phyloP scores from a whole-genome alignment of 2,113 vertebrate species.

The Protobothrops mucrosquamatus region DNA sequence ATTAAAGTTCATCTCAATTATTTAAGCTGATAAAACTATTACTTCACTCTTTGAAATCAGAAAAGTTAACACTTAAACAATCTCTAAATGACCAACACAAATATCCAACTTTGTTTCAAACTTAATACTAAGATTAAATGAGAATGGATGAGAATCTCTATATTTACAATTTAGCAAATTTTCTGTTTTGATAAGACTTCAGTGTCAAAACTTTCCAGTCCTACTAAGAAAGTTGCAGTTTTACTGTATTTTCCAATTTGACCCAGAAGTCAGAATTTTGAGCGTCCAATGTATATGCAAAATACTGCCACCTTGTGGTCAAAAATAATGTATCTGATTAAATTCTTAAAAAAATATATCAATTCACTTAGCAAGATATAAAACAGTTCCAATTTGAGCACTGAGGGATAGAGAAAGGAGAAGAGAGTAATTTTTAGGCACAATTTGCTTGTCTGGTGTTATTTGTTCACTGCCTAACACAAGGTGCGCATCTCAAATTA shows the following conservation, averaged over 20 bases:
- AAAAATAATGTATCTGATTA: neutral
- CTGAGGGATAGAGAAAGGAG: neutral
- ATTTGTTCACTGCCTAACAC: neutral
- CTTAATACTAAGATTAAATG: neutral
- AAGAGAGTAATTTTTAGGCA: neutral
- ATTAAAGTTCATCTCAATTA: neutral
- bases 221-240: neutral
- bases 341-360: neutral
- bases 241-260: neutral
- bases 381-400: neutral
- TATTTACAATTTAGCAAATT: neutral
- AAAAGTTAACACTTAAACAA: neutral
- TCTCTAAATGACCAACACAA: neutral
- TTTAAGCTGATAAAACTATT: neutral
- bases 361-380: neutral
- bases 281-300: neutral
- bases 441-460: neutral
- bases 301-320: conserved; percentile 20
- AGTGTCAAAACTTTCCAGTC: neutral
- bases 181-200: neutral
- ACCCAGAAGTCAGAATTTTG: neutral
- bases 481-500: neutral
- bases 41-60: neutral
- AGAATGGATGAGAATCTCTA: neutral
- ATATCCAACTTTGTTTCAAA: neutral